Percentiles rank a stretch among this genome's conserved stretches.
phyloP scores from a whole-genome alignment of 2,888 invertebrate genomes.

The Netelia melanura region DNA sequence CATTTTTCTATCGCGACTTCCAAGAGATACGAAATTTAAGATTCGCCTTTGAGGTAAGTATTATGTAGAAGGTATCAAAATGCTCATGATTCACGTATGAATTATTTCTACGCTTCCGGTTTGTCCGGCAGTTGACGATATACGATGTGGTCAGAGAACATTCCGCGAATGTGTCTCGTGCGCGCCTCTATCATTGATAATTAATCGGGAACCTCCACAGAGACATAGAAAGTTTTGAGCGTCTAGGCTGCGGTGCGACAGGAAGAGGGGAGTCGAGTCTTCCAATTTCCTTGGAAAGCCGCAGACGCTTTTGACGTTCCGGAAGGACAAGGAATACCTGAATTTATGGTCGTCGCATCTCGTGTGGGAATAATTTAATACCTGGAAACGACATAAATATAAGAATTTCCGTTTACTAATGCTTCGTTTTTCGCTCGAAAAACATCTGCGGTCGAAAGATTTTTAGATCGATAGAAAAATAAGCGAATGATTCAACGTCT shows the following conservation, averaged over 20 bases:
- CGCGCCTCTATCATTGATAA: slow-evolving; percentile 58
- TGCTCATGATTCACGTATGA: slow-evolving; percentile 60
- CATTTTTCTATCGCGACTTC: slow-evolving; percentile 47
- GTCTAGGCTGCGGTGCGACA: slow-evolving; percentile 16
- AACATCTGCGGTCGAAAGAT: too few species aligned
- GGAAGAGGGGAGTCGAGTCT: slow-evolving; percentile 41
- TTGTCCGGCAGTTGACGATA: slow-evolving; percentile 21
- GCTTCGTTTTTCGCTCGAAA: background rate
- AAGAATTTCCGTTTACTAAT: background rate
- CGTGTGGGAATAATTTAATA: background rate
- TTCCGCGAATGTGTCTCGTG: slow-evolving; percentile 49
- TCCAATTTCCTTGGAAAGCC: slow-evolving; percentile 71
- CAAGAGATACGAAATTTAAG: slow-evolving; percentile 27
- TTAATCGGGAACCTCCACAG: slow-evolving; percentile 56
- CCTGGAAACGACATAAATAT: slow-evolving; percentile 28
- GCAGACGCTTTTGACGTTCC: slow-evolving; percentile 53
- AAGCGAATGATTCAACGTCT: background rate
- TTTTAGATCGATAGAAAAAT: background rate
- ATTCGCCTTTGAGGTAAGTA: slow-evolving; percentile 27
- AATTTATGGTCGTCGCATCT: slow-evolving; percentile 4
- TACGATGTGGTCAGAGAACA: slow-evolving; percentile 60
- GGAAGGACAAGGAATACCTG: slow-evolving; percentile 42
- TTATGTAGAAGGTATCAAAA: background rate
- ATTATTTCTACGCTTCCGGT: slow-evolving; percentile 65
- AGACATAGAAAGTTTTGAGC: slow-evolving; percentile 3